Evolutionary conservation across 1,140 invertebrate genomes (phyloP).

Genomic region (Calephelis virginiensis): DNA sequence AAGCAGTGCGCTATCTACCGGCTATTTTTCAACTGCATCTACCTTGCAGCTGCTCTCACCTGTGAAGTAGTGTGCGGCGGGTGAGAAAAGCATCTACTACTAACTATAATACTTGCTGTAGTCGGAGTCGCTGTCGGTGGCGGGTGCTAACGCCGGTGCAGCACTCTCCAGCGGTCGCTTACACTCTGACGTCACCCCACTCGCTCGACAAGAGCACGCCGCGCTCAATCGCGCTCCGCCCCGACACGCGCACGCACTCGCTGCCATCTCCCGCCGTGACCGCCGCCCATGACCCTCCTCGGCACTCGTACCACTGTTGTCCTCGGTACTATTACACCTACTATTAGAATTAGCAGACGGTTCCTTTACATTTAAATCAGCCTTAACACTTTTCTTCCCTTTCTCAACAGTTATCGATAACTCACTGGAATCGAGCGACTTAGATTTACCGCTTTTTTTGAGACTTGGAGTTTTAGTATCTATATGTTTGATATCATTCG

Average conservation of each 20-base stretch:
- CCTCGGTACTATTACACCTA: slow-evolving; percentile 50
- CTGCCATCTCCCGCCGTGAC: slow-evolving; percentile 49
- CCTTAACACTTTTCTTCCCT: slow-evolving; percentile 52
- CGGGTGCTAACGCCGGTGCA: slow-evolving; percentile 27
- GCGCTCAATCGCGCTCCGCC: slow-evolving; percentile 30
- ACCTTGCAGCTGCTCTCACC: slow-evolving; percentile 34
- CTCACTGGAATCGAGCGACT: slow-evolving; percentile 90
- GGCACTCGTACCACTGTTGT: slow-evolving; percentile 46
- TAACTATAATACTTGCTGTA: slow-evolving; percentile 78
- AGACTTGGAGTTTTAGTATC: slow-evolving; percentile 76
- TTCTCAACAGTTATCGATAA: slow-evolving; percentile 78
- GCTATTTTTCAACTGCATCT: slow-evolving; percentile 14
- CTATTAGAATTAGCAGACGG: slow-evolving; percentile 45
- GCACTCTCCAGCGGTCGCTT: slow-evolving; percentile 24
- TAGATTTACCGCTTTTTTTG: slow-evolving; percentile 88
- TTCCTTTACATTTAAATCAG: slow-evolving; percentile 33
- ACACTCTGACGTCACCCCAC: slow-evolving; percentile 32
- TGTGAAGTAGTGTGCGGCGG: slow-evolving; percentile 43
- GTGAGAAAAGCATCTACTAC: slow-evolving; percentile 72
- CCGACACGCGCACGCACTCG: slow-evolving; percentile 37
- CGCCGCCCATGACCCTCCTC: slow-evolving; percentile 48
- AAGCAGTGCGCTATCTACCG: slow-evolving; percentile 23
- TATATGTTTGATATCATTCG: slow-evolving; percentile 45
- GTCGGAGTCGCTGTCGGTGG: slow-evolving; percentile 66
- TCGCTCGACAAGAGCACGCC: slow-evolving; percentile 33